phyloP scores from a whole-genome alignment of 2,888 invertebrate species.

The Platypus cylindrus region DNA sequence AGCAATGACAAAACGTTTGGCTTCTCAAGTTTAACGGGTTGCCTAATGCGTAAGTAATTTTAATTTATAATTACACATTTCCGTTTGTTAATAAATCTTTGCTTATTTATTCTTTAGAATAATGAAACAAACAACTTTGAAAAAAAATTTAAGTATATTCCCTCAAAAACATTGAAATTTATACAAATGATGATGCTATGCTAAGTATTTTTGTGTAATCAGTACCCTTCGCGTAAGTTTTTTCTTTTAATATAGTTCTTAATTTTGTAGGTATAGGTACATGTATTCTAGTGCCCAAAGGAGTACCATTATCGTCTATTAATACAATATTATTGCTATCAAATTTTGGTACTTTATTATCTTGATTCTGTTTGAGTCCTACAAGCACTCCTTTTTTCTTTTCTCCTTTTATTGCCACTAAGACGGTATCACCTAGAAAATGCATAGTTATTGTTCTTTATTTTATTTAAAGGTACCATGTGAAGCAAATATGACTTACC shows the following conservation, averaged over 20 bases:
- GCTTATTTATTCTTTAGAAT: too few relatives aligned
- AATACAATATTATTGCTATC: constrained; percentile 94
- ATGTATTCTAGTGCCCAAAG: constrained; percentile 87
- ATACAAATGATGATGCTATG: constrained; percentile 81
- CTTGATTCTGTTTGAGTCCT: constrained; percentile 75
- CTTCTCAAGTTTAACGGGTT: too few relatives aligned
- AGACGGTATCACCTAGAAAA: constrained; percentile 63
- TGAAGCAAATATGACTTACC: constrained; percentile 33
- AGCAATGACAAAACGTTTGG: too few relatives aligned
- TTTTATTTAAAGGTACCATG: not conserved
- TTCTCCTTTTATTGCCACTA: constrained; percentile 89
- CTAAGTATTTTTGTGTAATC: constrained; percentile 88
- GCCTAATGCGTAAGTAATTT: too few relatives aligned
- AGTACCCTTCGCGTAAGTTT: constrained; percentile 67
- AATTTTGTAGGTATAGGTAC: constrained; percentile 89
- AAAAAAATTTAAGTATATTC: too few relatives aligned
- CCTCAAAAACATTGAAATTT: too few relatives aligned
- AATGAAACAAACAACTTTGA: too few relatives aligned
- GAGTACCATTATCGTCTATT: constrained; percentile 88
- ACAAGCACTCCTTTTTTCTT: constrained; percentile 89
- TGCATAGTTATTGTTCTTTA: not conserved
- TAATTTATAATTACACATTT: too few relatives aligned
- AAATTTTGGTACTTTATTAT: constrained; percentile 71
- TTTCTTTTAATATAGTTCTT: constrained; percentile 65
- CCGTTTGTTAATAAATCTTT: too few relatives aligned